Conservation (phyloP, 2,797 vertebrate genomes). For the Alauda arvensis region DNA sequence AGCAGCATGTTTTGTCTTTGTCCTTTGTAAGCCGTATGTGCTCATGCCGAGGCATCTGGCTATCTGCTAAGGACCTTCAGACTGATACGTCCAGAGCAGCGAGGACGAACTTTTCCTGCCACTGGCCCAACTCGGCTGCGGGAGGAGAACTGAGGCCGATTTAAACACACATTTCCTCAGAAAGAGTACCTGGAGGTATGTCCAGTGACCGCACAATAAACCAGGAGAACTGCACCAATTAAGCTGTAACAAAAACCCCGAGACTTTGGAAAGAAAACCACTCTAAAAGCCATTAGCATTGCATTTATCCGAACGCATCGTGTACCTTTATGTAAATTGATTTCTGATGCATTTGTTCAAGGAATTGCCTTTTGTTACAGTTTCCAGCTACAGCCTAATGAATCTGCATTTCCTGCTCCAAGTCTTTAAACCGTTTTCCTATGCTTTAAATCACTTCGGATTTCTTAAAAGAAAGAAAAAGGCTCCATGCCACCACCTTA, state of each 20-base stretch:
- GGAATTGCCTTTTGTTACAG: conserved; percentile 83
- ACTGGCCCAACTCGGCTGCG: conserved; percentile 63
- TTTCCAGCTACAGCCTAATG: conserved; percentile 78
- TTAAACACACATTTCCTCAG: conserved; percentile 69
- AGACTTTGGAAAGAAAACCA: conserved; percentile 82
- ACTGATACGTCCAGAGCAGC: conserved; percentile 47
- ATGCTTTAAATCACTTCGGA: conserved; percentile 78
- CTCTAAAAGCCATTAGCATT: conserved; percentile 86
- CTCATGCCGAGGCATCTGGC: conserved; percentile 66
- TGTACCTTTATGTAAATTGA: conserved; percentile 88
- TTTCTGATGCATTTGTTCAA: conserved; percentile 84
- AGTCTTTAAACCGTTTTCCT: conserved; percentile 66
- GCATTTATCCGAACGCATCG: conserved; percentile 82
- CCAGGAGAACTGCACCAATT: conserved; percentile 81
- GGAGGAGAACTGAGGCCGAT: conserved; percentile 57
- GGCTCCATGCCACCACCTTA: conserved; percentile 43
- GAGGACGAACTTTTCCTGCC: conserved; percentile 68
- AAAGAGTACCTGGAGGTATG: conserved; percentile 75
- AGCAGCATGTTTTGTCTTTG: conserved; percentile 78
- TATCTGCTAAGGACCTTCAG: conserved; percentile 66
- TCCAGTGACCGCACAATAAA: conserved; percentile 79
- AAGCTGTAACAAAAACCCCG: conserved; percentile 83
- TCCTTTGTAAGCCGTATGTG: conserved; percentile 67
- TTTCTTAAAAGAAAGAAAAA: conserved; percentile 63
- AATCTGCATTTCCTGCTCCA: conserved; percentile 80